Evolutionary conservation across 2,113 vertebrate species (phyloP), one percentile per base, ranked within the genome.

Genomic region (Alouatta palliata): DNA sequence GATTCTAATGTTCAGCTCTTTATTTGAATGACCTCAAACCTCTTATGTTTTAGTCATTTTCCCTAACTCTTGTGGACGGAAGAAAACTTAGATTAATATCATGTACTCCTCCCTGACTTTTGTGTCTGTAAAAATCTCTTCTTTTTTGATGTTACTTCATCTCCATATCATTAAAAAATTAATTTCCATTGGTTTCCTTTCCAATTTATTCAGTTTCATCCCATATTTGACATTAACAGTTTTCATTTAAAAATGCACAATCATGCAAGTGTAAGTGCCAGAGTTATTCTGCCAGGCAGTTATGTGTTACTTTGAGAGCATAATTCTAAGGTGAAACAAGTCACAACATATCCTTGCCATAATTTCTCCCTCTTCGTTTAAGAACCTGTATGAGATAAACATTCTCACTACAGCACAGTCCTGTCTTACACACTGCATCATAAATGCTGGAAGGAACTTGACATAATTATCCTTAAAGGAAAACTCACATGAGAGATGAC

Each of bases 351-450:
- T 56, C 13, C 23, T 83, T 76, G 35, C 54, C 45, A 76, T 76
- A 77, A 81, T 96, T 95, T 77, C 8, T 92, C 76, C 52, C 17
- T 84, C 77, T 92, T 96, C 80, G 47, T 43, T 91, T 97, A 70
- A 90, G 70, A 94, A 96, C 32, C 75, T 32, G 71, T 61, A 40
- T 76, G n/a, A 95, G 83, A 90, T 88, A 71, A 96, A 80, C 43
- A 32, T 79, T 95, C 61, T 66, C 58, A 64, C 16, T 52, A 40
- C 35, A 87, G 25, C 37, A 93, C 47, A 91, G 77, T 81, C 5
- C 20, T 6, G 10, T 61, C 19, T 90, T 94, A 75, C 12, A 40
- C 30, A 45, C 8, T 54, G 49, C 32, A 84, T 89, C 84, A 23
- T 86, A 64, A 92, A 64, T 32, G 35, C 88, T 79, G 45, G n/a